These are phyloP conservation scores for Xestia sexstrigata DNA, from an alignment of 2,888 invertebrate species.

Conservation along the genomic window DNA sequence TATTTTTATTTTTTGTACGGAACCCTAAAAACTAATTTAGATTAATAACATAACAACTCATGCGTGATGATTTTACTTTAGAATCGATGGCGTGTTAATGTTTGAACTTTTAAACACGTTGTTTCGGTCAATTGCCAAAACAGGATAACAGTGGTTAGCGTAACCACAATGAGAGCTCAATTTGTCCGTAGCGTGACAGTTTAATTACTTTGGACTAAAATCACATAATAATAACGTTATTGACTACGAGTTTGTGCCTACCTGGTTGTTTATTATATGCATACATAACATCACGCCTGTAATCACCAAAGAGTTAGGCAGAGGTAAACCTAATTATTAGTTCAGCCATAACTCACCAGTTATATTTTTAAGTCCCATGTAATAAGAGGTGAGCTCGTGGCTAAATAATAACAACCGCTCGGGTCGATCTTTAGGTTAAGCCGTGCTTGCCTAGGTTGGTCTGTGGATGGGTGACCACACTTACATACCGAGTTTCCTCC, in stretches of 20 bases:
- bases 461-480: too few relatives aligned
- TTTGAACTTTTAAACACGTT: not conserved
- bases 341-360: not conserved
- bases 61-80: too few relatives aligned
- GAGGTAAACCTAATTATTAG: not conserved
- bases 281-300: not conserved
- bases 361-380: not conserved
- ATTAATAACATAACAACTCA: too few relatives aligned
- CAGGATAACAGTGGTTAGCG: slow-evolving; percentile 28
- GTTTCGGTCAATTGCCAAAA: slow-evolving; percentile 20
- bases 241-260: slow-evolving; percentile 3
- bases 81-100: not conserved
- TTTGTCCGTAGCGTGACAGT: slow-evolving; percentile 45
- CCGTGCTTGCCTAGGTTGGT: too few relatives aligned
- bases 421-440: too few relatives aligned
- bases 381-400: not conserved
- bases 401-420: too few relatives aligned
- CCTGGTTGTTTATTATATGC: not conserved
- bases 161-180: slow-evolving; percentile 40
- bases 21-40: too few relatives aligned
- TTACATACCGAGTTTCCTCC: too few relatives aligned
- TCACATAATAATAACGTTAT: slow-evolving; percentile 11
- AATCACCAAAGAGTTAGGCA: not conserved
- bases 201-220: slow-evolving; percentile 40
- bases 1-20: too few relatives aligned